Percentiles rank a stretch among this genome's conserved stretches.
Conservation (phyloP, 2,113 vertebrate genomes). For the Platanista minor region DNA sequence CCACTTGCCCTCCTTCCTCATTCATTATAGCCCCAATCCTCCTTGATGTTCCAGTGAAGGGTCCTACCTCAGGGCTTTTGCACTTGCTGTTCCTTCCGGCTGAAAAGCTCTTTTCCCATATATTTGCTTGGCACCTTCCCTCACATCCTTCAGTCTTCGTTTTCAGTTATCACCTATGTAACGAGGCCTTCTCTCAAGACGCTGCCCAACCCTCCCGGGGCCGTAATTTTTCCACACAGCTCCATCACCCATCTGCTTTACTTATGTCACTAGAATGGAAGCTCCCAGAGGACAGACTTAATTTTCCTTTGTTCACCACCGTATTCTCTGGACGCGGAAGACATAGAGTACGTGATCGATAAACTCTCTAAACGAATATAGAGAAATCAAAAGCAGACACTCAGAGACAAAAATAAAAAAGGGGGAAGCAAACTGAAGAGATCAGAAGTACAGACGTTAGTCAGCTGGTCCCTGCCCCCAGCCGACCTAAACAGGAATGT, state of each 20-base stretch:
- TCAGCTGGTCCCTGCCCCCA: accelerated
- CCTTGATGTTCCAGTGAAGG: neutral
- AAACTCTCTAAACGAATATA: neutral
- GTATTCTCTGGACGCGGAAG: neutral
- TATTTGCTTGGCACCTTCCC: neutral
- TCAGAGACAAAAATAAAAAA: neutral
- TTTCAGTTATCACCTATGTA: accelerated
- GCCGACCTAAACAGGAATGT: neutral
- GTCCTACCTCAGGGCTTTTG: neutral
- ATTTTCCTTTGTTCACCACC: neutral
- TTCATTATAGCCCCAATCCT: neutral
- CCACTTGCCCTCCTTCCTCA: neutral
- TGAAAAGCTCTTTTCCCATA: neutral
- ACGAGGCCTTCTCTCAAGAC: neutral
- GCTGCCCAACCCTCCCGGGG: neutral
- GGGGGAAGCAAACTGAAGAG: neutral
- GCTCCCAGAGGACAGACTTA: neutral
- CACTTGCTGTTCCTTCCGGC: accelerated
- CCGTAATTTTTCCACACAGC: neutral
- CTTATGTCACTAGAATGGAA: neutral
- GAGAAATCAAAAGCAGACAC: neutral
- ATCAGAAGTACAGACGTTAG: neutral
- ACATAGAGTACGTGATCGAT: accelerated
- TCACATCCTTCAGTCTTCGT: neutral
- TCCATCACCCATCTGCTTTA: neutral